Conservation (phyloP, 1,140 invertebrate genomes). For the Heliconius melpomene region DNA sequence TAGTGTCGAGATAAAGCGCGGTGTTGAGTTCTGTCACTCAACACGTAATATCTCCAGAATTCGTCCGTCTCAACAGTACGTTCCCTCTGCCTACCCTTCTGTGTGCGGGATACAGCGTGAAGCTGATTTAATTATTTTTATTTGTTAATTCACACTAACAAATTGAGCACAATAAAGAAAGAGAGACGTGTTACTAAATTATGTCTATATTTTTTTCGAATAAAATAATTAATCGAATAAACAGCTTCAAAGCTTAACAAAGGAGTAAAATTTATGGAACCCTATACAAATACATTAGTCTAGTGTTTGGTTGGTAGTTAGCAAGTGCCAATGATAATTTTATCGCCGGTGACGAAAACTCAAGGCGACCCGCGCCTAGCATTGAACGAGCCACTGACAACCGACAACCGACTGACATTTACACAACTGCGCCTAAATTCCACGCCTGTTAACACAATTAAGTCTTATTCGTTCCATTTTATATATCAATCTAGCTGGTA, state of each 20-base stretch:
- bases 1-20: too few species aligned
- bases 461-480: background rate
- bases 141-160: too few species aligned
- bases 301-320: background rate
- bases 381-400: background rate
- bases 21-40: too few species aligned
- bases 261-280: background rate
- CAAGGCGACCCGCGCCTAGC: conserved; percentile 8
- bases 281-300: background rate
- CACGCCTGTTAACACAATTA: conserved; percentile 14
- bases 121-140: too few species aligned
- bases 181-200: too few species aligned
- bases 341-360: conserved; percentile 1
- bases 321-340: background rate
- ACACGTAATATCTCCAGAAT: too few species aligned
- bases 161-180: too few species aligned
- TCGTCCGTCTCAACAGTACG: too few species aligned
- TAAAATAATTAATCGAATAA: background rate
- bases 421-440: conserved; percentile 49
- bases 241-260: background rate
- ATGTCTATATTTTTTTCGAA: background rate
- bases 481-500: background rate
- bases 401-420: conserved; percentile 43
- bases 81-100: too few species aligned
- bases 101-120: too few species aligned